Conservation (phyloP, 2,888 invertebrate species). For the Pterostichus niger region DNA sequence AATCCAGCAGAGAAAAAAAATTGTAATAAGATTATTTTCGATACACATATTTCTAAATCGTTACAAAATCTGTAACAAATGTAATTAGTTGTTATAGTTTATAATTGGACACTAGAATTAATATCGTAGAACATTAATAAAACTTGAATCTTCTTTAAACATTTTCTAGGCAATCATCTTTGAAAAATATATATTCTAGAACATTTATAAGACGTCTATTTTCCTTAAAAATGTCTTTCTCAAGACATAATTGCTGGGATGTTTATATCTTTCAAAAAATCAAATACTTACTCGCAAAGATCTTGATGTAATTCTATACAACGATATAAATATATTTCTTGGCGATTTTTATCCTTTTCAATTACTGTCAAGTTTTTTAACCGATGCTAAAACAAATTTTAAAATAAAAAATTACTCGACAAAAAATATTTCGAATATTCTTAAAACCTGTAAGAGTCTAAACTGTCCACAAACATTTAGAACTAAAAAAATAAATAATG, state of each 20-base stretch:
- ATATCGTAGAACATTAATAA: too few species aligned
- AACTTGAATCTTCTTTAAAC: too few species aligned
- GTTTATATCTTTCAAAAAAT: neutral
- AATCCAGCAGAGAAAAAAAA: constrained; percentile 10
- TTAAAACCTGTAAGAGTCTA: neutral
- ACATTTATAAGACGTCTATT: too few species aligned
- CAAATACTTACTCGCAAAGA: constrained; percentile 1
- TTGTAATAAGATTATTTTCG: neutral
- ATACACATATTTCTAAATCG: neutral
- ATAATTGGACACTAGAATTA: too few species aligned
- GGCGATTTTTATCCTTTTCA: neutral
- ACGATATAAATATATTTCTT: constrained; percentile 4
- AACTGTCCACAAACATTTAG: constrained; percentile 1
- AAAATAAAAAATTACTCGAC: neutral
- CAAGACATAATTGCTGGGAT: too few species aligned
- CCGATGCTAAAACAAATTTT: neutral
- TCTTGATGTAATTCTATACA: constrained; percentile 15
- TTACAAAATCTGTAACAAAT: neutral
- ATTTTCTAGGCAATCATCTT: neutral
- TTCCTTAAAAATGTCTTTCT: too few species aligned
- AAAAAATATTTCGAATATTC: neutral
- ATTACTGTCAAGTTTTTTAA: neutral
- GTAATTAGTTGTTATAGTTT: too few species aligned
- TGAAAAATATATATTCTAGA: too few species aligned
- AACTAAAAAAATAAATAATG: constrained; percentile 12